Conservation (phyloP, 2,113 vertebrate species). For the Podarcis raffonei region DNA sequence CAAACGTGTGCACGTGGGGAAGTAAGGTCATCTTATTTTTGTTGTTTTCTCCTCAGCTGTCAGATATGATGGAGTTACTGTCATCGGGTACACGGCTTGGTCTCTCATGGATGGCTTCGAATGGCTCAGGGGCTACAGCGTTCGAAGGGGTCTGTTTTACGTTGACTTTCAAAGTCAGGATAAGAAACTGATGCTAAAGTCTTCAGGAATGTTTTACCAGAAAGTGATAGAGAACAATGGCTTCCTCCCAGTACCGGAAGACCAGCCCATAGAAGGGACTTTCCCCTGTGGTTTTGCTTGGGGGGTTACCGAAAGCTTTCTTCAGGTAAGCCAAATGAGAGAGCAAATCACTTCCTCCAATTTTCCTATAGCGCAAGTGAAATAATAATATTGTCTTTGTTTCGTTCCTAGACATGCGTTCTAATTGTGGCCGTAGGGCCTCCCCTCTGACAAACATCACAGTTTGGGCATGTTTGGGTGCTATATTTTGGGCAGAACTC, state of each 20-base stretch:
- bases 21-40: neutral
- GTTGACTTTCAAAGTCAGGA: constrained; percentile 91
- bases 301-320: constrained; percentile 90
- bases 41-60: constrained; percentile 80
- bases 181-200: constrained; percentile 90
- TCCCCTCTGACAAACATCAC: neutral
- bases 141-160: constrained; percentile 92
- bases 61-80: constrained; percentile 83
- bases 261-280: constrained; percentile 81
- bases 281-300: constrained; percentile 94
- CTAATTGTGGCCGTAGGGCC: neutral
- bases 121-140: constrained; percentile 91
- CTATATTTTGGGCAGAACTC: neutral
- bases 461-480: neutral
- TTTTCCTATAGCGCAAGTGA: constrained; percentile 36
- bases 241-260: constrained; percentile 90
- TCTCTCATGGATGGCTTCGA: constrained; percentile 96
- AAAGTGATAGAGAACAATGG: constrained; percentile 92
- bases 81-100: constrained; percentile 96
- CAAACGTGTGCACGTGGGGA: neutral
- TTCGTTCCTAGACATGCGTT: neutral
- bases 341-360: constrained; percentile 15
- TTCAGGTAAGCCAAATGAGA: constrained; percentile 84
- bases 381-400: constrained; percentile 44
- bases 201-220: constrained; percentile 92